Conservation (phyloP, 2,113 vertebrate genomes). For the Plecotus auritus region DNA sequence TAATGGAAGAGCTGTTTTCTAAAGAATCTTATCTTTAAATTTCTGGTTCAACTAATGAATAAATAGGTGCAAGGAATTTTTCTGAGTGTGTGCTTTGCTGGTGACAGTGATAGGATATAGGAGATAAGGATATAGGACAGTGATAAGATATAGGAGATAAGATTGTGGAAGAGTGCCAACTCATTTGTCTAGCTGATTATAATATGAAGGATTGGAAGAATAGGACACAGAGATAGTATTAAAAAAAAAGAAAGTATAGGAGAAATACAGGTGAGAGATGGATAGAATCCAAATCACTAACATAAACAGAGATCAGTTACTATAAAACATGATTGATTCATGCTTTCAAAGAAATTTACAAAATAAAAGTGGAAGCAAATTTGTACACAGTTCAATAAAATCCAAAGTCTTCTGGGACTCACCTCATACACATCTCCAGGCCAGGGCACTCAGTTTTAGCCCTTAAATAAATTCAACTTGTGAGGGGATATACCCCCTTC, state of each 20-base stretch:
- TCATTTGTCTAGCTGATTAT: background rate
- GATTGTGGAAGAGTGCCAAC: background rate
- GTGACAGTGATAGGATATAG: background rate
- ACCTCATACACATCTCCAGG: background rate
- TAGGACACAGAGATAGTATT: background rate
- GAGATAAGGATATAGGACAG: background rate
- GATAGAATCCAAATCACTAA: background rate
- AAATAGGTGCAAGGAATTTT: background rate
- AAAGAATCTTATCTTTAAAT: conserved; percentile 34
- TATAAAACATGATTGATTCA: background rate
- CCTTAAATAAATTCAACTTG: background rate
- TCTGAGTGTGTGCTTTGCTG: background rate
- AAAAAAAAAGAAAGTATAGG: background rate
- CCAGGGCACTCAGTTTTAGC: background rate
- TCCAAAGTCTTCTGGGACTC: background rate
- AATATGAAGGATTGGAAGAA: background rate
- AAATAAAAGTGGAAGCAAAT: background rate
- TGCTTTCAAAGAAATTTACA: background rate
- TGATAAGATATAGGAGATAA: background rate
- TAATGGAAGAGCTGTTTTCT: conserved; percentile 37
- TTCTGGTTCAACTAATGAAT: conserved; percentile 17
- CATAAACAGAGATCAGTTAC: background rate
- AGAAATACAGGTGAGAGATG: background rate
- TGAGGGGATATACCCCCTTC: background rate
- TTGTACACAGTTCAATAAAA: background rate